Evolutionary conservation across 2,888 invertebrate species (phyloP).

Genomic region (Plebejus anna): DNA sequence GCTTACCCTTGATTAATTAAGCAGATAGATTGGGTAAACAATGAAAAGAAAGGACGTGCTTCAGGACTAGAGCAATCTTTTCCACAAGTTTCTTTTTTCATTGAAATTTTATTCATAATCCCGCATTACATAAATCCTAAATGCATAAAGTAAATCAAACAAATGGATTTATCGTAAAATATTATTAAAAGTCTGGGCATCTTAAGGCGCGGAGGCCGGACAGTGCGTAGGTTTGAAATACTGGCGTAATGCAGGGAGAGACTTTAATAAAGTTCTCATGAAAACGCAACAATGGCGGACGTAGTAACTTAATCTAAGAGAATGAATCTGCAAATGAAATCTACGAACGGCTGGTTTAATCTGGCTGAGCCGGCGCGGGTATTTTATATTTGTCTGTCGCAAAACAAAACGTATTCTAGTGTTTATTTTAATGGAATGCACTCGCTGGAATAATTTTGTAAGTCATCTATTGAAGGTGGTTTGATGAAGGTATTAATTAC

Average conservation of each 20-base stretch:
- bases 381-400: conserved; percentile 36
- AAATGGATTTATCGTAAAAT: conserved; percentile 10
- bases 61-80: too few relatives aligned
- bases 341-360: conserved; percentile 55
- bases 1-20: too few relatives aligned
- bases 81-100: neutral
- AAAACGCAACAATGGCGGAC: conserved; percentile 62
- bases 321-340: conserved; percentile 66
- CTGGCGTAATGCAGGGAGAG: conserved; percentile 50
- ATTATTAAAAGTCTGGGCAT: neutral
- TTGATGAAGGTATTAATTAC: neutral
- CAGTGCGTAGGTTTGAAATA: conserved; percentile 58
- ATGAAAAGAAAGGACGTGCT: too few relatives aligned
- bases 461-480: neutral
- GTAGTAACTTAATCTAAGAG: conserved; percentile 66
- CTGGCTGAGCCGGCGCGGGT: conserved; percentile 43
- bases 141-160: neutral
- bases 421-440: conserved; percentile 30
- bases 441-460: conserved; percentile 23
- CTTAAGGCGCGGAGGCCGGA: conserved; percentile 27
- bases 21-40: too few relatives aligned
- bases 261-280: conserved; percentile 69
- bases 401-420: conserved; percentile 31
- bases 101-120: neutral
- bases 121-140: neutral